Evolutionary conservation across 2,797 vertebrate species (phyloP), one percentile per base, ranked within the genome.

Genomic region (Rhinichthys osculus): DNA sequence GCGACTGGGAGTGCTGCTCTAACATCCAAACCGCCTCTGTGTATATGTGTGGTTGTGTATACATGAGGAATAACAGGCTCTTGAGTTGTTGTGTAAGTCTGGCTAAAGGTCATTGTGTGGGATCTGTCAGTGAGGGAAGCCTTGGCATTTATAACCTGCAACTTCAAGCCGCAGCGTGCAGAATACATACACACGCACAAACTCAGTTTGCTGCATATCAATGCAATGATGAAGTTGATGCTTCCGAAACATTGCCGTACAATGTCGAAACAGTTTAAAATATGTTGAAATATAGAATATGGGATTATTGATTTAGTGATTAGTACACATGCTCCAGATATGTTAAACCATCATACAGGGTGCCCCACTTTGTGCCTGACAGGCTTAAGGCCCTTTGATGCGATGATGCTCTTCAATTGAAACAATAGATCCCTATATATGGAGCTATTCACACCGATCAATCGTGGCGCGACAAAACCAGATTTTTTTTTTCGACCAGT

Each of bases 141-240:
- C 76, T 83, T 87, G 88, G 84, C 88, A 87, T 87, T 87, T 85
- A 83, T 76, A 81, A 44, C 84, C 84, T 69, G 59, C 81, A 69
- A 80, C 76, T 50, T 83, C 33, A 74, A 70, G 73, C 73, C 57
- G 54, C 64, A 73, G 21, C 1, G 64, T 52, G 80, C 42, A 82
- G 52, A 84, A 69, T n/a, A 69, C 21, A n/a, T n/a, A 38, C 23
- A 78, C 76, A 74, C 27, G 21, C 64, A 52, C 42, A 23, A 3
- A 64, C 50, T 13, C 23, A 27, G 19, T 64, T 38, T 42, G 38
- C 69, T 33, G 27, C 40, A 21, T 62, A 66, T 30, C 17, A 44
- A n/a, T 40, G 40, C 3, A 57, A 71, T 35, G 7, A 42, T 78
- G 14, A 42, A 62, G 27, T 47, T 47, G 2, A 47, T 62, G 81